Conservation (phyloP, 1,140 invertebrate genomes). For the Zaprionus tsacasi region DNA sequence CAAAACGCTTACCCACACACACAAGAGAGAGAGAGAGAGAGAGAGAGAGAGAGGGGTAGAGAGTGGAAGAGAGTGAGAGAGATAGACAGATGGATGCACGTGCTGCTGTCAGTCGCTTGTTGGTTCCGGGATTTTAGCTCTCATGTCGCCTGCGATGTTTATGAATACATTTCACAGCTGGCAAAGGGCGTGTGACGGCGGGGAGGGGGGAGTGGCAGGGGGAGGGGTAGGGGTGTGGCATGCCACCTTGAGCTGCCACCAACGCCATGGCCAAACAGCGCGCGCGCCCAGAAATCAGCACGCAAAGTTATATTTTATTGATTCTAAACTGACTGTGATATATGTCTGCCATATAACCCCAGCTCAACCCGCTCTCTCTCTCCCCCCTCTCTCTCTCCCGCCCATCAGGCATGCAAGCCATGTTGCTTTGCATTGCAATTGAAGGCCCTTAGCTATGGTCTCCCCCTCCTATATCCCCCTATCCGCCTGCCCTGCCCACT, state of each 20-base stretch:
- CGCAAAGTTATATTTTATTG: slow-evolving; percentile 81
- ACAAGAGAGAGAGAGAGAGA: neutral
- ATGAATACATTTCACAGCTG: slow-evolving; percentile 72
- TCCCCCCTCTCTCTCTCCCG: neutral
- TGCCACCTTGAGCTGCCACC: slow-evolving; percentile 60
- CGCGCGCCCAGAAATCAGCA: slow-evolving; percentile 66
- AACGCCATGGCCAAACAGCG: slow-evolving; percentile 13
- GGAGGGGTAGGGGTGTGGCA: neutral
- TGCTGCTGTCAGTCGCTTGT: slow-evolving; percentile 78
- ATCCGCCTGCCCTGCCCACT: neutral
- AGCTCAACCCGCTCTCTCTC: neutral
- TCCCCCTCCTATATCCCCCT: neutral
- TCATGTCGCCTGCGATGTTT: slow-evolving; percentile 72
- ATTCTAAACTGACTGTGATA: slow-evolving; percentile 79
- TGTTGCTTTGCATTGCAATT: slow-evolving; percentile 28
- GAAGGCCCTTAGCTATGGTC: slow-evolving; percentile 2
- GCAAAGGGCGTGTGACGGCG: neutral
- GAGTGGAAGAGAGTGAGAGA: neutral
- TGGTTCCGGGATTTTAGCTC: slow-evolving; percentile 62
- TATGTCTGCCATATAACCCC: slow-evolving; percentile 27
- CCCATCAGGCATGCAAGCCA: neutral
- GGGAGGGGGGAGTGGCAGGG: neutral
- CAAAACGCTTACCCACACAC: slow-evolving; percentile 50
- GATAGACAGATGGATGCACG: slow-evolving; percentile 65
- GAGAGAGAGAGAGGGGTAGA: neutral